Base-by-base conservation (phyloP, 2,113 vertebrate species). In the Colistium nudipinnis region DNA sequence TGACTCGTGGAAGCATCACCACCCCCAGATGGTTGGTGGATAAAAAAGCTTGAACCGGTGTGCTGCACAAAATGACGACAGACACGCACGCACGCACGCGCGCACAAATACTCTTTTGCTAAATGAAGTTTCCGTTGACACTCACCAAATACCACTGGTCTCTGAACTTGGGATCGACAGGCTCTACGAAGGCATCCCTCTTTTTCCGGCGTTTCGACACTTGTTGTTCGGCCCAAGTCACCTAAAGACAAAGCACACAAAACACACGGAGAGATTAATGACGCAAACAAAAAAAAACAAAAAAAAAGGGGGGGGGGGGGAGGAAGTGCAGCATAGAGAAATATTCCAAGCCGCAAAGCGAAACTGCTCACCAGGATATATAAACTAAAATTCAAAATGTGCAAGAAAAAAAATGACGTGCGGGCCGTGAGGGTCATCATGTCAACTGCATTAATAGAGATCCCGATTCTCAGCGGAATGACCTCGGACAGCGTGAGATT, bases 101-200 rank as follows among this genome's bases (percentile, higher is more conserved):
- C 7, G 28, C 25, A 52, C 14, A 47, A 6, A 12, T 6, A 7
- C 20, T 4, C 1, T 35, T 60, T 47, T 67, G 33, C 41, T 55
- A 0, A 8, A 2, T 33, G 0, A 11, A 11, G 28, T 49, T 25
- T 59, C 22, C 35, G 39, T 8, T 48, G 16, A 36, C 69, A 92
- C 95, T 81, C 81, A 99, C 98, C 95, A 99, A 92, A 87, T 99
- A 99, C 98, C 98, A 99, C 91, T 99, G 98, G 84, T 96, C 94
- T 0, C 83, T 88, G 81, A 96, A 99, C 86, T 96, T 98, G 19
- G 98, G 98, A 89, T 99, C 98, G 0, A 83, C 87, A 44, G 94
- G 96, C 47, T 98, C 96, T 30, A 67, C 84, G 78, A 91, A 96
- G 43, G 94, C 1, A 12, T 99, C 97, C 55, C 97, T 89, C 85